These are phyloP conservation scores for Zaprionus lachaisei DNA, from an alignment of 1,140 invertebrate species.

Conservation along the genomic window DNA sequence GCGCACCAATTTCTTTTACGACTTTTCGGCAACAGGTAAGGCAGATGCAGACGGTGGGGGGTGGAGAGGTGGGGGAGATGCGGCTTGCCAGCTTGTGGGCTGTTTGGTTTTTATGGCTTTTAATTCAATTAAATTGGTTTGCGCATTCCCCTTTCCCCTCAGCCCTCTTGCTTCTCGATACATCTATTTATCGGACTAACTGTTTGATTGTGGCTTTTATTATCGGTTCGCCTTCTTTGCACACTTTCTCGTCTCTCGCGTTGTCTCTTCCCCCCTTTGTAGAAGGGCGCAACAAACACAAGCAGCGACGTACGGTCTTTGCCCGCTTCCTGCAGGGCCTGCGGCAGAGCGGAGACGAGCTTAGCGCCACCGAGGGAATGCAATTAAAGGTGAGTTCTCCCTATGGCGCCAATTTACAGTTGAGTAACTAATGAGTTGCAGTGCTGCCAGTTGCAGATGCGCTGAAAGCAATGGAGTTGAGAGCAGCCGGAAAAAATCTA, in stretches of 20 bases:
- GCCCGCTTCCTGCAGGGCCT: slow-evolving; percentile 78
- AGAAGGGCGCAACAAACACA: slow-evolving; percentile 82
- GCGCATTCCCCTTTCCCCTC: slow-evolving; percentile 41
- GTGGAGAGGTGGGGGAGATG: neutral
- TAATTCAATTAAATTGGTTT: slow-evolving; percentile 80
- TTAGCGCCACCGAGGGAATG: slow-evolving; percentile 81
- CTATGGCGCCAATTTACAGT: neutral
- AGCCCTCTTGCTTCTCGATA: slow-evolving; percentile 30
- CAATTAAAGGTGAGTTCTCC: slow-evolving; percentile 76
- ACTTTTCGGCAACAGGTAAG: slow-evolving; percentile 84
- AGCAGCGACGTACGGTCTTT: slow-evolving; percentile 79
- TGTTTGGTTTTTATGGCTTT: slow-evolving; percentile 78
- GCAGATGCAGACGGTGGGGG: neutral
- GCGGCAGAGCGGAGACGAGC: slow-evolving; percentile 75
- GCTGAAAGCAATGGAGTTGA: neutral
- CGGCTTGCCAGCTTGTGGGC: slow-evolving; percentile 55
- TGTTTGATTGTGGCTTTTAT: slow-evolving; percentile 58
- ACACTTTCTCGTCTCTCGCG: neutral
- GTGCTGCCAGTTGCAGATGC: neutral
- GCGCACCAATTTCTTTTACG: slow-evolving; percentile 83
- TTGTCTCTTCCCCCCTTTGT: neutral
- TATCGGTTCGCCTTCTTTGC: slow-evolving; percentile 53
- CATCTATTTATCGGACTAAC: slow-evolving; percentile 50
- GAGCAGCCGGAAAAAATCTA: neutral
- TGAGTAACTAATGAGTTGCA: neutral